Conservation (phyloP, 2,113 vertebrate genomes). For the Dasyurus viverrinus region DNA sequence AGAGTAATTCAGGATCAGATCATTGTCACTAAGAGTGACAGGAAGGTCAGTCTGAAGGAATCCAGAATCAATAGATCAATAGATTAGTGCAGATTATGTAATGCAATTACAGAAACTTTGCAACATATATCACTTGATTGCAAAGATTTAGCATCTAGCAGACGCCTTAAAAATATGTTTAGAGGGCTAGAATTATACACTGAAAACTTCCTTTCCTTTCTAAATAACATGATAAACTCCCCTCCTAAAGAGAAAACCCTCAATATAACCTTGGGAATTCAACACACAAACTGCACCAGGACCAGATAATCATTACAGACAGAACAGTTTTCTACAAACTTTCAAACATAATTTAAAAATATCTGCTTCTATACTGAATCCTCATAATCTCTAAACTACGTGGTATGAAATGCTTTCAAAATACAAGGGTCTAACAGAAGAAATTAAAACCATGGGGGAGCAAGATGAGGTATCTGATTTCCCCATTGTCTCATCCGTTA, state of each 20-base stretch:
- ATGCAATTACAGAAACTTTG: not conserved
- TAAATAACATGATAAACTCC: not conserved
- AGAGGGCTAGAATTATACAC: not conserved
- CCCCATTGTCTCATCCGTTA: not conserved
- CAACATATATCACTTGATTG: not conserved
- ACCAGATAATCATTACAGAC: not conserved
- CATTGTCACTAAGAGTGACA: not conserved
- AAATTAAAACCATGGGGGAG: not conserved
- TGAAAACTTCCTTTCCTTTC: not conserved
- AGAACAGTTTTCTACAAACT: not conserved
- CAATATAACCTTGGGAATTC: not conserved
- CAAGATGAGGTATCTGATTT: not conserved
- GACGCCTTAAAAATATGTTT: not conserved
- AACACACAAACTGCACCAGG: not conserved
- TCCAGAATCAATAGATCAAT: not conserved
- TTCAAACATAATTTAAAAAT: not conserved
- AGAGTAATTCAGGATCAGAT: not conserved
- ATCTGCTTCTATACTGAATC: not conserved
- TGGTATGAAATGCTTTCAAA: not conserved
- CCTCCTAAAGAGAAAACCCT: not conserved
- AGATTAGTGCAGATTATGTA: not conserved
- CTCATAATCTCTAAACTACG: not conserved
- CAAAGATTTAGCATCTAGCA: not conserved
- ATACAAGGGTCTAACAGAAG: not conserved
- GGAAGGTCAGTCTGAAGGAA: not conserved